These are phyloP conservation scores for Quadroppia sp. DNA, from an alignment of 2,888 invertebrate genomes.

Conservation along the genomic window DNA sequence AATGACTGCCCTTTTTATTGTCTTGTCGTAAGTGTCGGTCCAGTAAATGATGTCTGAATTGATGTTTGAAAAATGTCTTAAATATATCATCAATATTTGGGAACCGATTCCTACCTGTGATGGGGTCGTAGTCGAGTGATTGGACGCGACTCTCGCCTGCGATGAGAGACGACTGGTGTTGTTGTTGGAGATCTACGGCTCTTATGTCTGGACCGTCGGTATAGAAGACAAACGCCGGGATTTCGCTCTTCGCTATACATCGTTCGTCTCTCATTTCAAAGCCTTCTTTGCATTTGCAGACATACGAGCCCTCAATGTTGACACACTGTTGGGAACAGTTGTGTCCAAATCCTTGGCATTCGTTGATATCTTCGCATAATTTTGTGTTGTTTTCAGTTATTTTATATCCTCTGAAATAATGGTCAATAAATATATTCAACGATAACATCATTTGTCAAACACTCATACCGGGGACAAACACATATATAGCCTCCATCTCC, in stretches of 20 bases:
- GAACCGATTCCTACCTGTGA: conserved; percentile 50
- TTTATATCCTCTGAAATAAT: conserved; percentile 74
- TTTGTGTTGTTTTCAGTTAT: conserved; percentile 74
- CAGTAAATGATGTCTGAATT: conserved; percentile 79
- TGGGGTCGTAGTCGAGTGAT: conserved; percentile 83
- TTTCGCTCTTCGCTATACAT: conserved; percentile 61
- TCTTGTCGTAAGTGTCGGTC: conserved; percentile 86
- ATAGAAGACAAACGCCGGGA: conserved; percentile 60
- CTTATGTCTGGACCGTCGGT: conserved; percentile 83
- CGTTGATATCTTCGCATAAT: conserved; percentile 81
- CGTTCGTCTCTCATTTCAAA: conserved; percentile 70
- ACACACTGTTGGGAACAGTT: conserved; percentile 89
- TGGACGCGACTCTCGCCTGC: conserved; percentile 81
- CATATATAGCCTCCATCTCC: conserved; percentile 77
- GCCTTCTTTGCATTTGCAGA: conserved; percentile 79
- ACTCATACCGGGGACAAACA: conserved; percentile 64
- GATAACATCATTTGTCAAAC: too few relatives aligned
- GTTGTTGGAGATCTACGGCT: conserved; percentile 56
- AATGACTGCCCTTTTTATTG: conserved; percentile 86
- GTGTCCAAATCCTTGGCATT: conserved; percentile 72
- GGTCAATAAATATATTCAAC: background rate
- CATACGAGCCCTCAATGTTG: conserved; percentile 83
- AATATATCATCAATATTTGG: background rate
- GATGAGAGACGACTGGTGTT: conserved; percentile 59
- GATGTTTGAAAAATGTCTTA: background rate